A percentile compares a stretch with the other conserved stretches of the same genome.
Conservation (phyloP, 2,797 vertebrate genomes). For the Sarcoramphus papa region DNA sequence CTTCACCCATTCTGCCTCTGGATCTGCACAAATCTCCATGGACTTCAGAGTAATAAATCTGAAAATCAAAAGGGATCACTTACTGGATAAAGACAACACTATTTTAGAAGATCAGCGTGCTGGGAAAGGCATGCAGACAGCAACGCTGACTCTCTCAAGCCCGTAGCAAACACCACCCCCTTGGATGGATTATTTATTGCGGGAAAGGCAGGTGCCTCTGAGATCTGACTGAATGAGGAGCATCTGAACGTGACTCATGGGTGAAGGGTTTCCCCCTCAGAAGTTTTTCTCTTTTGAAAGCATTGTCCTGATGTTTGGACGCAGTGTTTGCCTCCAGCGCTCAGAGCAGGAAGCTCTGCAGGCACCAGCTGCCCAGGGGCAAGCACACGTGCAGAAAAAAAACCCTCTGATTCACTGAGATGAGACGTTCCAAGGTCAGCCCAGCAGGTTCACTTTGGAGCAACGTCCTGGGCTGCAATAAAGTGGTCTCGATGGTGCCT, state of each 20-base stretch:
- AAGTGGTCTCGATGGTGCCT: neutral
- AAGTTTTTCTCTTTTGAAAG: neutral
- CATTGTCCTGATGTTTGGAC: neutral
- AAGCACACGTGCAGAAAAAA: rapidly evolving
- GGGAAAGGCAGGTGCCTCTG: neutral
- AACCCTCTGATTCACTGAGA: neutral
- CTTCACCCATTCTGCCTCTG: neutral
- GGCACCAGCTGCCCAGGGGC: neutral
- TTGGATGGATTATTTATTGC: neutral
- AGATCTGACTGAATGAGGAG: neutral
- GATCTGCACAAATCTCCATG: neutral
- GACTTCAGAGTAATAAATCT: neutral
- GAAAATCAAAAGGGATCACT: neutral
- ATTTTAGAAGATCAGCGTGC: rapidly evolving
- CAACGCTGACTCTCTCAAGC: neutral
- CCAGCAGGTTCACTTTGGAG: neutral
- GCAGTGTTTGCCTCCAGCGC: rapidly evolving
- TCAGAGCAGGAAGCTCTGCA: neutral
- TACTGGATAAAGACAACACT: neutral
- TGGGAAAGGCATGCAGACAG: neutral
- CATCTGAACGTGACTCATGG: neutral
- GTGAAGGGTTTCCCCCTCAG: neutral
- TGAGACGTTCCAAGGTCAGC: neutral
- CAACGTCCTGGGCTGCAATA: neutral
- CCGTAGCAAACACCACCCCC: rapidly evolving